Evolutionary conservation across 2,888 invertebrate species (phyloP).

Genomic region (Agonopterix heracliana): DNA sequence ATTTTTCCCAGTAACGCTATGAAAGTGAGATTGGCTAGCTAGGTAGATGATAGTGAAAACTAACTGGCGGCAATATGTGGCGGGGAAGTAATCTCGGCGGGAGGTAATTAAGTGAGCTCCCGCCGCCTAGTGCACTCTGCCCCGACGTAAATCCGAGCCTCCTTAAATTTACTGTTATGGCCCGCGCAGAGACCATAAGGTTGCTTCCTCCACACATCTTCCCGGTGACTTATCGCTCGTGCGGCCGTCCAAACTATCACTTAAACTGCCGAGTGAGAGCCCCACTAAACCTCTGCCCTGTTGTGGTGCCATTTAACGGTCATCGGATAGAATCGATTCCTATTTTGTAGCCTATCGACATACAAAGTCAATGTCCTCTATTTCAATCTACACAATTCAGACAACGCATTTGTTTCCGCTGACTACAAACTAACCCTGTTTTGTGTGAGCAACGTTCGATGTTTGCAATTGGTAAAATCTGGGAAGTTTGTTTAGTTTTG

Average conservation of each 20-base stretch:
- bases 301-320: conserved; percentile 1
- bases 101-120: conserved; percentile 56
- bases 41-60: conserved; percentile 25
- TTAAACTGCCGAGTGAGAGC: conserved; percentile 35
- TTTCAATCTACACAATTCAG: too few relatives aligned
- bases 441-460: too few relatives aligned
- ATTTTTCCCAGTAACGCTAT: neutral
- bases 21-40: conserved; percentile 1
- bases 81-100: conserved; percentile 54
- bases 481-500: too few relatives aligned
- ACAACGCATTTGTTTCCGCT: too few relatives aligned
- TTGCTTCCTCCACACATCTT: conserved; percentile 32
- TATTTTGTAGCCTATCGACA: too few relatives aligned
- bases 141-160: conserved; percentile 54
- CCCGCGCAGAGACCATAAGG: conserved; percentile 43
- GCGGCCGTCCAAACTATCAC: conserved; percentile 37
- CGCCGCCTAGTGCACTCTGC: conserved; percentile 37
- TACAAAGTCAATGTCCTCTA: too few relatives aligned
- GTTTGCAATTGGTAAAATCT: too few relatives aligned
- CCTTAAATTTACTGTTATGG: conserved; percentile 71
- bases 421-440: too few relatives aligned
- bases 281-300: conserved; percentile 27
- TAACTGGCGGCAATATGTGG: conserved; percentile 34
- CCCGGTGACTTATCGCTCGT: conserved; percentile 43
- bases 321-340: neutral